A percentile compares a stretch with the other conserved stretches of the same genome.
Conservation (phyloP, 1,140 invertebrate species). For the Diuraphis noxia region DNA sequence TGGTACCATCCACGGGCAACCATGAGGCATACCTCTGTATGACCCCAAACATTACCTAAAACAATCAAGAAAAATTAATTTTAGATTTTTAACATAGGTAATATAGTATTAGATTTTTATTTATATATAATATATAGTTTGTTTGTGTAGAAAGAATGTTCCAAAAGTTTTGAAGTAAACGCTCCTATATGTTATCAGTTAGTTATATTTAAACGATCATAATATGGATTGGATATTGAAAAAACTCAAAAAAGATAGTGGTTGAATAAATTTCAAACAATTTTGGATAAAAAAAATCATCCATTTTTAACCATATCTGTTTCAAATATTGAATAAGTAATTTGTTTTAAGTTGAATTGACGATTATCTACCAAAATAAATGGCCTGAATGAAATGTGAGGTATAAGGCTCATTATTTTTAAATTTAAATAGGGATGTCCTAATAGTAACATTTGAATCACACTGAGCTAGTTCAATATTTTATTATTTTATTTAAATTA, state of each 20-base stretch:
- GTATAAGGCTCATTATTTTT: neutral
- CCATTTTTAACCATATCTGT: neutral
- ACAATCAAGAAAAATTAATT: neutral
- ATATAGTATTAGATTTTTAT: neutral
- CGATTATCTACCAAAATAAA: too few species aligned
- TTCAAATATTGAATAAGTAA: neutral
- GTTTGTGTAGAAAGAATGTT: neutral
- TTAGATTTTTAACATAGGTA: neutral
- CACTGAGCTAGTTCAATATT: neutral
- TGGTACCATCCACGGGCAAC: constrained; percentile 48
- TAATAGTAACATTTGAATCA: neutral
- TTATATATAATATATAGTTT: neutral
- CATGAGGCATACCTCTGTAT: constrained; percentile 51
- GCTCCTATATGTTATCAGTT: neutral
- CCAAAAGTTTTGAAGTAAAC: neutral
- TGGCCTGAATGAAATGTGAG: neutral
- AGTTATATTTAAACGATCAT: neutral
- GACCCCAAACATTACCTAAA: constrained; percentile 48
- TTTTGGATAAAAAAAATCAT: neutral
- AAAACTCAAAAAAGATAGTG: neutral
- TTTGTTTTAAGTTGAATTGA: neutral
- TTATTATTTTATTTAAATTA: neutral
- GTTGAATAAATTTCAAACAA: constrained; percentile 8
- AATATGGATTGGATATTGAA: neutral
- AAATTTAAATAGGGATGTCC: neutral